Base-by-base conservation (phyloP, 2,888 invertebrate species). In the Gastrophysa polygoni region DNA sequence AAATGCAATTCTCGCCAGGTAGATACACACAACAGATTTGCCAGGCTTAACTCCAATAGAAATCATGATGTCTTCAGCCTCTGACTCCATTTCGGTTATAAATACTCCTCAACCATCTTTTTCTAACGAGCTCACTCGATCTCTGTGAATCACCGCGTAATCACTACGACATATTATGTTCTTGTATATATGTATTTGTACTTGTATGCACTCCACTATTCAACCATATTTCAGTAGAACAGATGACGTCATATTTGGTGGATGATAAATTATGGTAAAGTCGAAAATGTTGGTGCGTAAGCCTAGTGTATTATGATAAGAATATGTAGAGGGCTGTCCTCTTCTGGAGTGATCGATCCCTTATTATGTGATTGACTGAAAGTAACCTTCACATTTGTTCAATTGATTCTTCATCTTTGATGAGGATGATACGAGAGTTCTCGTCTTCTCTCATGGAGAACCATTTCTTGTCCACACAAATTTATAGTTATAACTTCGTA, bases 61-160 rank as follows among this genome's bases (percentile, higher is more conserved):
- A 6, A 46, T 46, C 46, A 17, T 18, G 46, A 46, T 46, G 17
- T 46, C 46, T 46, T 46, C 46, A 2, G 46, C 46, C 46, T 46
- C 46, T n/a, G 46, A 46, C 46, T 46, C 46, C 46, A 46, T 46
- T 46, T 46, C 46, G n/a, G 46, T 20, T 46, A 46, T 46, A 8
- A 46, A 20, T 46, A 46, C 46, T 10, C 46, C 46, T n/a, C 46
- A 17, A n/a, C 46, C 46, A n/a, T 46, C 46, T 16, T 46, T 46
- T 46, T 46, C 20, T n/a, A 46, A 16, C 46, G 8, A 46, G 20
- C 46, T 46, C 46, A 46, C 46, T n/a, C 46, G 46, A 46, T 46
- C 46, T 46, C 46, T 46, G 11, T 20, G 46, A 46, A 11, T 18
- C 46, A 46, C 46, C 10, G 20, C 46, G 46, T 46, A 46, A 46